A percentile compares a stretch with the other conserved stretches of the same genome.
Conservation (phyloP, 2,888 invertebrate genomes). For the Drosophila meridiana region DNA sequence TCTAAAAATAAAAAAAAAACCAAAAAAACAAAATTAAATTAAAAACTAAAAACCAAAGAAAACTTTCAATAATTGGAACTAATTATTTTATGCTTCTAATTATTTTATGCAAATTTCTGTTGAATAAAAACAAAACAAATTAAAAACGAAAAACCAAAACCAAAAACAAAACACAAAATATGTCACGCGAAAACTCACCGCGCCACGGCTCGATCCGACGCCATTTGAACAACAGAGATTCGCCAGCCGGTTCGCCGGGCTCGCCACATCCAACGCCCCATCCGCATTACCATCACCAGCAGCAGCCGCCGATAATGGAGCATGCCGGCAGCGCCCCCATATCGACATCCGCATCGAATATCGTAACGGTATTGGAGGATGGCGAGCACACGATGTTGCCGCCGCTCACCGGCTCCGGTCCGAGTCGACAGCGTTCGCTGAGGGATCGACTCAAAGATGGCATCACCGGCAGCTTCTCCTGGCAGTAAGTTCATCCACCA, state of each 20-base stretch:
- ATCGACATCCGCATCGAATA: constrained; percentile 83
- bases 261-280: constrained; percentile 70
- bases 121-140: constrained; percentile 37
- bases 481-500: constrained; percentile 89
- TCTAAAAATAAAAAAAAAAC: constrained; percentile 46
- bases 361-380: constrained; percentile 76
- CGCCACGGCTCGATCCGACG: constrained; percentile 82
- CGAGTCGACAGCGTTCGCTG: constrained; percentile 91
- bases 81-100: constrained; percentile 78
- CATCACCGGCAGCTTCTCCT: constrained; percentile 91
- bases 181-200: constrained; percentile 85
- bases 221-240: constrained; percentile 70
- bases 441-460: constrained; percentile 92
- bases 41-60: constrained; percentile 8
- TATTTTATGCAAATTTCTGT: constrained; percentile 75
- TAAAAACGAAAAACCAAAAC: constrained; percentile 12
- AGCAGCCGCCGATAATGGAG: constrained; percentile 81
- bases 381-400: constrained; percentile 83
- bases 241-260: constrained; percentile 58
- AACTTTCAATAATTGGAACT: constrained; percentile 68
- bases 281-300: constrained; percentile 62
- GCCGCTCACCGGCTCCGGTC: constrained; percentile 85
- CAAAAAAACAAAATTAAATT: constrained; percentile 14
- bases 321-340: constrained; percentile 70
- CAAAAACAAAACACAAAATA: constrained; percentile 53